Percentiles rank a stretch among this genome's conserved stretches.
phyloP scores from a whole-genome alignment of 2,797 vertebrate species.

The Telmatherina bonti region DNA sequence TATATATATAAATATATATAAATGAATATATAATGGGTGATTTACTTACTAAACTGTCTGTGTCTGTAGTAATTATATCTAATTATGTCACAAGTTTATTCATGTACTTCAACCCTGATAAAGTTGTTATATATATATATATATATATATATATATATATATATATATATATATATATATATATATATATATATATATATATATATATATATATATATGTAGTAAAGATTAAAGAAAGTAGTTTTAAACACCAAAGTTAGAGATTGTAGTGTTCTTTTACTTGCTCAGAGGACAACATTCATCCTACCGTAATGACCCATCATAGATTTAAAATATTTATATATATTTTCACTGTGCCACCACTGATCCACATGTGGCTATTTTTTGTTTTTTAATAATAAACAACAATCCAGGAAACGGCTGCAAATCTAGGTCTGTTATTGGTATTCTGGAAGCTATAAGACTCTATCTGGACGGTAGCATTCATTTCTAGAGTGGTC shows the following conservation, averaged over 20 bases:
- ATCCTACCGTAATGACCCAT: conserved; percentile 25
- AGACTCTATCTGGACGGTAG: not conserved
- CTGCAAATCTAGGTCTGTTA: conserved; percentile 9
- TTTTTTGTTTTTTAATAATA: conserved; percentile 4
- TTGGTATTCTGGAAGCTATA: conserved; percentile 3
- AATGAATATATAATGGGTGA: conserved; percentile 29
- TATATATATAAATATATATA: conserved; percentile 33
- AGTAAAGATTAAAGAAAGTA: conserved; percentile 4
- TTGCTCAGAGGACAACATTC: conserved; percentile 48
- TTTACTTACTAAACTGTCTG: conserved; percentile 44
- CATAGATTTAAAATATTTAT: conserved; percentile 1
- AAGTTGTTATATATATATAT: conserved; percentile 62
- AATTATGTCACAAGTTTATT: conserved; percentile 8
- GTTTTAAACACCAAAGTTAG: conserved; percentile 39
- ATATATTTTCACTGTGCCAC: conserved; percentile 1
- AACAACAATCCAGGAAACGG: not conserved
- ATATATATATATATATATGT: conserved; percentile 36
- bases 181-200: conserved; percentile 52
- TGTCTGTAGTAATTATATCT: conserved; percentile 34
- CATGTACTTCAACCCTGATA: conserved; percentile 38
- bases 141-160: conserved; percentile 33
- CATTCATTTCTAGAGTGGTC: not conserved
- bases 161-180: too few species aligned
- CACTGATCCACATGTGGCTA: conserved; percentile 11
- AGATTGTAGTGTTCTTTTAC: conserved; percentile 40